Conservation (phyloP, 2,797 vertebrate species). For the Nannoperca australis region DNA sequence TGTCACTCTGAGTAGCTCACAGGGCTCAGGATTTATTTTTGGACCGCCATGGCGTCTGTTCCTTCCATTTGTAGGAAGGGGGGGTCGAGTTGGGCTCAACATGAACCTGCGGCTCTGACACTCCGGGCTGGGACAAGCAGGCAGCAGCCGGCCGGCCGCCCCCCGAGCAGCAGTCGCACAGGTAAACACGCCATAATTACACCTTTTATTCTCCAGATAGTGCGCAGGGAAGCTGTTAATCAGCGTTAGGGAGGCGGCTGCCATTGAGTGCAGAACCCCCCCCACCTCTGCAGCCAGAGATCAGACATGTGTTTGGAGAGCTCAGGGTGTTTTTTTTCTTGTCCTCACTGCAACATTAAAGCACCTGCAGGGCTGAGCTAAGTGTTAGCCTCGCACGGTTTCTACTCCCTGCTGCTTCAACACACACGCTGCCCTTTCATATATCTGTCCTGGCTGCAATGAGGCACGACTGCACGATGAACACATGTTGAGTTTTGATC, state of each 20-base stretch:
- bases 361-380: conserved; percentile 39
- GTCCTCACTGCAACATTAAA: conserved; percentile 50
- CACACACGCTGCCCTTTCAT: conserved; percentile 25
- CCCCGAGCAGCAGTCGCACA: conserved; percentile 79
- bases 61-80: conserved; percentile 88
- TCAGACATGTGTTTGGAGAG: conserved; percentile 47
- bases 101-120: conserved; percentile 86
- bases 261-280: conserved; percentile 32
- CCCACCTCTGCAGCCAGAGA: conserved; percentile 36
- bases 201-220: conserved; percentile 59
- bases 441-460: conserved; percentile 27
- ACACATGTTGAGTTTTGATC: not conserved
- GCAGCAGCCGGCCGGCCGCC: conserved; percentile 82
- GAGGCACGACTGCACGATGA: conserved; percentile 8
- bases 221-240: conserved; percentile 24
- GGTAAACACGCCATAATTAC: conserved; percentile 79
- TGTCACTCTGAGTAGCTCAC: conserved; percentile 76
- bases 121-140: conserved; percentile 83
- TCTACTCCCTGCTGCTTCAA: conserved; percentile 26
- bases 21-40: conserved; percentile 89
- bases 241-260: conserved; percentile 31
- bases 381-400: conserved; percentile 32
- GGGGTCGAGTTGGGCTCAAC: conserved; percentile 81
- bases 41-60: conserved; percentile 85
- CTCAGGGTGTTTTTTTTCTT: conserved; percentile 14